phyloP scores from a whole-genome alignment of 2,797 vertebrate species.

The Ciconia nigra region DNA sequence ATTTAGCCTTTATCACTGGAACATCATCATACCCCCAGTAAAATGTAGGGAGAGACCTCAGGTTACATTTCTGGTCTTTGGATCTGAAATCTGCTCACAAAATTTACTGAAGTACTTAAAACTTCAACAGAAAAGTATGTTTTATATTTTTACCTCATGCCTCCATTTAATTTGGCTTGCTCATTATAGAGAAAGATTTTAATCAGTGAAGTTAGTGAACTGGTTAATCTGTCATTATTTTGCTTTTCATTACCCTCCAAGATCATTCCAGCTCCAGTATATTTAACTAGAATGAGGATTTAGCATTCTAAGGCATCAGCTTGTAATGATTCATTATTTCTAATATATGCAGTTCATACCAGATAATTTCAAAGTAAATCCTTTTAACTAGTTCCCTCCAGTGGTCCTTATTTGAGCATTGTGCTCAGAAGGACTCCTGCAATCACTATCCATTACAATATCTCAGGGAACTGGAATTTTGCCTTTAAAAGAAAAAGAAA shows the following conservation, averaged over 20 bases:
- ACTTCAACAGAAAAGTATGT: neutral
- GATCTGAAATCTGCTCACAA: neutral
- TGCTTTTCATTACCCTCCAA: conserved; percentile 62
- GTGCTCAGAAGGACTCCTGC: conserved; percentile 1
- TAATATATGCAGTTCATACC: conserved; percentile 66
- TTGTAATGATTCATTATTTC: conserved; percentile 71
- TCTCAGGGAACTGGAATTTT: conserved; percentile 8
- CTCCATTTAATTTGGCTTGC: conserved; percentile 53
- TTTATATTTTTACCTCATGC: conserved; percentile 18
- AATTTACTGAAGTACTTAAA: conserved; percentile 21
- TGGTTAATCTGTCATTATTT: conserved; percentile 73
- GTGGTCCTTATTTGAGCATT: conserved; percentile 16
- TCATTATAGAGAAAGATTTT: conserved; percentile 69
- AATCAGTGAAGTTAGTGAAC: conserved; percentile 70
- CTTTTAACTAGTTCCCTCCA: conserved; percentile 65
- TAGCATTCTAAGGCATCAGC: conserved; percentile 59
- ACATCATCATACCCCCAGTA: neutral
- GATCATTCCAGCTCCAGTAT: conserved; percentile 54
- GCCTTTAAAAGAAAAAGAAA: neutral
- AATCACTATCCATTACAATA: neutral
- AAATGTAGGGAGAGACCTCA: neutral
- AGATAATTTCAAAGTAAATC: conserved; percentile 63
- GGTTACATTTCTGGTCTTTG: neutral
- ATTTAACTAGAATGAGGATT: conserved; percentile 70
- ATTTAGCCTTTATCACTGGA: neutral